Evolutionary conservation across 2,113 vertebrate genomes (phyloP), one percentile per base, ranked within the genome.

Genomic region (Chlamydotis undulata): DNA sequence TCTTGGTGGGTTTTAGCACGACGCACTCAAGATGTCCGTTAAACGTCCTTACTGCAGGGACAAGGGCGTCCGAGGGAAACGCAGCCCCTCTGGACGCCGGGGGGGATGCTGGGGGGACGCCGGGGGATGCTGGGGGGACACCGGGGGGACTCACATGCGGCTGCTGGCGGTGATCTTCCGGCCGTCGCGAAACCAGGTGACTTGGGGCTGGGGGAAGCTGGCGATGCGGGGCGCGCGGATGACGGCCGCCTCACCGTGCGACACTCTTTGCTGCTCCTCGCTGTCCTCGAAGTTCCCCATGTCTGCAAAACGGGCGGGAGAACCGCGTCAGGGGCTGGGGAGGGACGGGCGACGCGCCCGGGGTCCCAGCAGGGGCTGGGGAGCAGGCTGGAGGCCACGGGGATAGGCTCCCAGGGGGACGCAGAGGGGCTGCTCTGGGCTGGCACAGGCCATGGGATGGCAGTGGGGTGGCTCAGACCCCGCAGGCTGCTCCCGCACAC

Each of bases 151-250:
- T 99, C 96, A 99, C 99, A 99, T 99, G 96, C 99, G 99, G 94
- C 99, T 99, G 98, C 99, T 99, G 82, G 99, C 99, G 3, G 99
- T 99, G 75, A 99, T 99, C 97, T 99, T 99, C 52, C 99, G 98
- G 7, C 99, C 99, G 0, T 99, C 99, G 1, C 99, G 98, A 97
- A 99, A 99, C 99, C 99, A 99, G 60, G 99, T 99, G 97, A 99
- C 99, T 96, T 99, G 99, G 0, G 99, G 99, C 76, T 98, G 99
- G 19, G 99, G 99, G 96, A 99, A 99, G 97, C 99, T 99, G 97
- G 98, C 98, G 53, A 99, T 99, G 89, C 94, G 98, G 0, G 99
- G 99, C 0, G 99, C 99, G 0, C 41, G 97, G 95, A 99, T 97
- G 25, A 99, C 98, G 0, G 99, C 99, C 0, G 99, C 99, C 71